Evolutionary conservation across 2,797 vertebrate species (phyloP).

Genomic region (Cynodonichthys magdalenae): DNA sequence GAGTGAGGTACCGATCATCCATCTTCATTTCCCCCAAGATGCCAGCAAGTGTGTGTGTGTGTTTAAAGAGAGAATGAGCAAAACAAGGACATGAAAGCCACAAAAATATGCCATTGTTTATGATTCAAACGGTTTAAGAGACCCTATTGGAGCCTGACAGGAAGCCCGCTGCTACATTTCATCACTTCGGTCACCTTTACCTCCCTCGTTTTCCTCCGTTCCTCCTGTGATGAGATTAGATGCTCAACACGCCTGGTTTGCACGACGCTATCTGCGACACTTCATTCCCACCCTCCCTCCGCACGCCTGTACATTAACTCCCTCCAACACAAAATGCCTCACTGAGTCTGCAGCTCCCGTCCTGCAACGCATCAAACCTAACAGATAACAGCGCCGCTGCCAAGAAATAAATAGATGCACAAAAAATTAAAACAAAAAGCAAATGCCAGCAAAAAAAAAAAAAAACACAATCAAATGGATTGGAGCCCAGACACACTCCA

Average conservation of each 20-base stretch:
- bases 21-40: constrained; percentile 69
- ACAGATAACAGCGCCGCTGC: constrained; percentile 10
- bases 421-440: background rate
- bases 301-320: constrained; percentile 44
- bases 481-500: constrained; percentile 30
- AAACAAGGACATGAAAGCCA: constrained; percentile 11
- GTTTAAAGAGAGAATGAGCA: constrained; percentile 6
- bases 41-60: constrained; percentile 15
- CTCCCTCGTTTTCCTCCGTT: background rate
- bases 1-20: constrained; percentile 64
- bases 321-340: constrained; percentile 36
- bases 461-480: constrained; percentile 33
- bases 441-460: constrained; percentile 25
- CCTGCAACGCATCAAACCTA: constrained; percentile 35
- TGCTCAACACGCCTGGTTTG: constrained; percentile 27
- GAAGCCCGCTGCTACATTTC: constrained; percentile 34
- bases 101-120: constrained; percentile 33
- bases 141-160: constrained; percentile 24
- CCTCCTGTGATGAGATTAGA: constrained; percentile 22
- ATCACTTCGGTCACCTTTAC: constrained; percentile 6
- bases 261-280: constrained; percentile 20
- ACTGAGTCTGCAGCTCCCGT: constrained; percentile 18
- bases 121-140: constrained; percentile 24
- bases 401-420: constrained; percentile 24
- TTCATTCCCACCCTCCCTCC: constrained; percentile 23